phyloP scores from a whole-genome alignment of 2,797 vertebrate species.

The Lepilemur septentrionalis region DNA sequence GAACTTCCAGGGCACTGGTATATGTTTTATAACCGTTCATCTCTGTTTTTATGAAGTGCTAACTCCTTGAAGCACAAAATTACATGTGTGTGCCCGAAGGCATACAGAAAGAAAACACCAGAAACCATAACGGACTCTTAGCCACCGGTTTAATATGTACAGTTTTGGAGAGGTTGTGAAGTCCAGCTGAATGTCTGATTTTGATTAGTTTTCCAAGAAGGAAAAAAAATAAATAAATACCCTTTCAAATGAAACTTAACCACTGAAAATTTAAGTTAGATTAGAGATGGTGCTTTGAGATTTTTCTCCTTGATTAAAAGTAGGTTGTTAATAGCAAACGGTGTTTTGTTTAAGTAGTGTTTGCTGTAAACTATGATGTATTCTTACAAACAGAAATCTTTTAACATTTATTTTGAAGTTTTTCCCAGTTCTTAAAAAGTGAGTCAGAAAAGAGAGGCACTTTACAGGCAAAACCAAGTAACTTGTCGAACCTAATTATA shows the following conservation, averaged over 20 bases:
- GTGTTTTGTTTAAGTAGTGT: background rate
- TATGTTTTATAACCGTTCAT: conserved; percentile 71
- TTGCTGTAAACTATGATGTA: background rate
- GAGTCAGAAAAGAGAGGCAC: background rate
- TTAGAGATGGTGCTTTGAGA: background rate
- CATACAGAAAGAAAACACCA: conserved; percentile 46
- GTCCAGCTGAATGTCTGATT: conserved; percentile 28
- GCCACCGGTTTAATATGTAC: conserved; percentile 50
- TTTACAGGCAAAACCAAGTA: background rate
- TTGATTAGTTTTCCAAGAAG: conserved; percentile 46
- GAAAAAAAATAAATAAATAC: background rate
- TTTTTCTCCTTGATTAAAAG: conserved; percentile 38
- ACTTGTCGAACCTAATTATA: background rate
- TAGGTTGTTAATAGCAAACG: background rate
- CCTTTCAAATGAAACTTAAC: background rate
- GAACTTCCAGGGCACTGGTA: conserved; percentile 32
- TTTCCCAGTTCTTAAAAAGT: background rate
- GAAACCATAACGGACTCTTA: conserved; percentile 33
- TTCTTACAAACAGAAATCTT: conserved; percentile 13
- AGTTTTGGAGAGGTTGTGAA: conserved; percentile 14
- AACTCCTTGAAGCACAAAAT: conserved; percentile 71
- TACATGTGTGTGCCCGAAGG: conserved; percentile 68
- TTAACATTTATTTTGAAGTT: conserved; percentile 33
- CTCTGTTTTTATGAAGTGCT: conserved; percentile 71
- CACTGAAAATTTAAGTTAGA: conserved; percentile 30